Evolutionary conservation across 2,888 invertebrate species (phyloP).

Genomic region (Epinotia demarniana): DNA sequence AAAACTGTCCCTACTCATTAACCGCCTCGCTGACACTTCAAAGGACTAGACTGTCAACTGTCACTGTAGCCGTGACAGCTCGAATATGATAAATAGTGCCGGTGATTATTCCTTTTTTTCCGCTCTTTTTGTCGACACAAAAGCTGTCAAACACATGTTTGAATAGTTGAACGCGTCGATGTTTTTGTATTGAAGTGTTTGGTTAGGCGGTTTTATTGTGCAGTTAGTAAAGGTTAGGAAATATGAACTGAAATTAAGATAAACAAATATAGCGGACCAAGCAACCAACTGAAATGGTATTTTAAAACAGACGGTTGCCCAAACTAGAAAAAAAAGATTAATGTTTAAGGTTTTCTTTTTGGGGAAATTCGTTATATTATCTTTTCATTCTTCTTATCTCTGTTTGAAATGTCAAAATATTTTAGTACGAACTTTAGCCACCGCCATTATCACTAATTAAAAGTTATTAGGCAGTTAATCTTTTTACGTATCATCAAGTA

Average conservation of each 20-base stretch:
- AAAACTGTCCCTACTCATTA: slow-evolving; percentile 64
- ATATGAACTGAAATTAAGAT: no score
- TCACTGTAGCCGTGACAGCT: slow-evolving; percentile 59
- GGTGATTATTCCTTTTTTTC: slow-evolving; percentile 65
- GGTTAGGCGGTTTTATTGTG: neutral
- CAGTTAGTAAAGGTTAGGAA: neutral
- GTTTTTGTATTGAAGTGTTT: slow-evolving; percentile 29
- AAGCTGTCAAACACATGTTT: slow-evolving; percentile 63
- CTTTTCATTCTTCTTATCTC: no score
- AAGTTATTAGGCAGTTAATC: neutral
- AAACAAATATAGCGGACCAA: no score
- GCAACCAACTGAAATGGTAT: no score
- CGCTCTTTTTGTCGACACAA: slow-evolving; percentile 61
- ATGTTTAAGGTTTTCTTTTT: no score
- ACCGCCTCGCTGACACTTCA: slow-evolving; percentile 70
- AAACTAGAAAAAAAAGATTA: no score
- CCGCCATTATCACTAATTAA: no score
- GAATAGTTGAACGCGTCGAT: slow-evolving; percentile 50
- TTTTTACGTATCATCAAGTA: neutral
- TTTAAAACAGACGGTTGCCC: no score
- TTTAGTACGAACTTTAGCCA: no score
- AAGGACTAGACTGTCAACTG: slow-evolving; percentile 61
- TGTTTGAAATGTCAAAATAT: no score
- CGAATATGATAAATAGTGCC: slow-evolving; percentile 72
- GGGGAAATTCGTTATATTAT: no score